phyloP scores from a whole-genome alignment of 2,888 invertebrate species.

The Polyommatus icarus region DNA sequence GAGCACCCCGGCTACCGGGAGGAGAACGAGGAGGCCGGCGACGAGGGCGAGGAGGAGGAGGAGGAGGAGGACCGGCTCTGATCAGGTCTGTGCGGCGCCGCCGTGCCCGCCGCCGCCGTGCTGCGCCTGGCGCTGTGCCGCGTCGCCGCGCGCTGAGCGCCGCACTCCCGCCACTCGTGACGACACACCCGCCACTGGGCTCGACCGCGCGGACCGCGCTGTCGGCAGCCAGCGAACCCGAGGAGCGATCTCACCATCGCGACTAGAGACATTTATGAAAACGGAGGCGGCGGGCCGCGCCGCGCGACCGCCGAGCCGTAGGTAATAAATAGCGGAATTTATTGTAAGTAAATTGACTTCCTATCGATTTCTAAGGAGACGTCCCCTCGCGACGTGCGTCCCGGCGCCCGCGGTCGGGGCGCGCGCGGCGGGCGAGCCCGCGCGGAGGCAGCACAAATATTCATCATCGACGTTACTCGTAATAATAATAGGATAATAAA shows the following conservation, averaged over 20 bases:
- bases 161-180: conserved; percentile 41
- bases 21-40: conserved; percentile 91
- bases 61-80: conserved; percentile 87
- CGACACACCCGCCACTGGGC: conserved; percentile 28
- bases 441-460: conserved; percentile 56
- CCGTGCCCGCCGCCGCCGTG: conserved; percentile 70
- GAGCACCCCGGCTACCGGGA: conserved; percentile 97
- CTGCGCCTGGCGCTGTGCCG: conserved; percentile 69
- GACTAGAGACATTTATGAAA: conserved; percentile 71
- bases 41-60: conserved; percentile 92
- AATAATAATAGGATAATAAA: conserved; percentile 61
- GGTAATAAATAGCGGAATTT: conserved; percentile 72
- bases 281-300: conserved; percentile 45
- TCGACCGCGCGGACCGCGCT: conserved; percentile 21
- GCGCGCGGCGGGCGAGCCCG: conserved; percentile 40
- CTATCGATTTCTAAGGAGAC: conserved; percentile 74
- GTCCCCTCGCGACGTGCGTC: conserved; percentile 49
- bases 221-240: conserved; percentile 43
- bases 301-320: conserved; percentile 53
- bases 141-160: conserved; percentile 57
- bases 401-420: conserved; percentile 32
- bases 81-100: conserved; percentile 79
- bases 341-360: conserved; percentile 77
- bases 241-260: conserved; percentile 48
- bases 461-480: conserved; percentile 65